A percentile compares a stretch with the other conserved stretches of the same genome.
Evolutionary conservation across 2,888 invertebrate genomes (phyloP).

Genomic region (Taphrorychus bicolor): DNA sequence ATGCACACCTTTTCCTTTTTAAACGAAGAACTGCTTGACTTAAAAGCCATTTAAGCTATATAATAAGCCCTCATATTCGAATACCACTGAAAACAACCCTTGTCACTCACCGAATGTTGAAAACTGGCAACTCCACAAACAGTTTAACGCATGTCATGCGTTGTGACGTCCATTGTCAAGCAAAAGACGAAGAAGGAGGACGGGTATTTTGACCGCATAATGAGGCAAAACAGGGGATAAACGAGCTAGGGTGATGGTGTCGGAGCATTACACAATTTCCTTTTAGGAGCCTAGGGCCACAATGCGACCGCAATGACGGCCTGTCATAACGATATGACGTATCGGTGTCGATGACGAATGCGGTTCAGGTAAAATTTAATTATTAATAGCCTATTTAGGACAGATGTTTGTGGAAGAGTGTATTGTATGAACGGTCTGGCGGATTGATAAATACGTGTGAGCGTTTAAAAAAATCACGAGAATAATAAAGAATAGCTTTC

Average conservation of each 20-base stretch:
- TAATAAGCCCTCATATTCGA: too few relatives aligned
- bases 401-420: not conserved
- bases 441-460: too few relatives aligned
- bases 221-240: slow-evolving; percentile 38
- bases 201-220: slow-evolving; percentile 38
- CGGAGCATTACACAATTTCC: slow-evolving; percentile 34
- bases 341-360: slow-evolving; percentile 43
- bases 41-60: too few relatives aligned
- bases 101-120: slow-evolving; percentile 44
- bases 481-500: not conserved
- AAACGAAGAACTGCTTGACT: too few relatives aligned
- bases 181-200: slow-evolving; percentile 34
- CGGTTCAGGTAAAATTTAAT: slow-evolving; percentile 38
- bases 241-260: slow-evolving; percentile 26
- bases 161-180: slow-evolving; percentile 52
- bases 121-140: slow-evolving; percentile 51
- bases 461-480: not conserved
- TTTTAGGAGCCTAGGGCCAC: slow-evolving; percentile 9
- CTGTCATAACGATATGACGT: slow-evolving; percentile 56
- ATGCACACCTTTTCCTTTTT: too few relatives aligned
- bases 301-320: slow-evolving; percentile 49
- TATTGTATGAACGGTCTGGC: not conserved
- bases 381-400: not conserved
- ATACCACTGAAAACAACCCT: slow-evolving; percentile 43
- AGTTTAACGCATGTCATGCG: slow-evolving; percentile 56